Base-by-base conservation (phyloP, 1,140 invertebrate species). In the Epicauta chinensis region DNA sequence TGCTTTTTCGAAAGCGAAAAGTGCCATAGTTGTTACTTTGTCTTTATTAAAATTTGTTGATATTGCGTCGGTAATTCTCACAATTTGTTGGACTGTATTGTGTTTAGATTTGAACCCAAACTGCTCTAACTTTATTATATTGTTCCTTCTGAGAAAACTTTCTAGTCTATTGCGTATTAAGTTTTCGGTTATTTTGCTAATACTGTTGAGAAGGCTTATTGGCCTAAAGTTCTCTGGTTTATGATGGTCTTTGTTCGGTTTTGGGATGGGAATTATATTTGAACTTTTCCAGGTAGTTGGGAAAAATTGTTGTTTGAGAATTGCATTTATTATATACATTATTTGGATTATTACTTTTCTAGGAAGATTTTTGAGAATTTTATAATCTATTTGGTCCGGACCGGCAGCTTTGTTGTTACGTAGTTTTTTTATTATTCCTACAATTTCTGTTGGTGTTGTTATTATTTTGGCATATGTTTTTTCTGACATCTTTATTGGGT, bases 251-350 rank as follows among this genome's bases (percentile, higher is more conserved):
- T 75, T 74, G 5, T 64, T 61, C 1, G 65, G 63, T 60, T 74
- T 73, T 1, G 41, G 62, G 16, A 73, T 65, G 0, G 66, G 54
- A 7, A 71, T 60, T 6, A 72, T 52, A 3, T 48, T 66, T 2
- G 65, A 69, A 12, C 52, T 41, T 63, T 74, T 73, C 68, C 67
- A 72, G 1, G 6, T 1, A 0, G 11, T 3, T 0, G 68, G 62
- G 42, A 71, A 71, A 37, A 71, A 64, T 2, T 34, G 16, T 2
- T 64, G 30, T 48, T 47, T 60, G 0, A 71, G 13, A 11, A 53
- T 52, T 6, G 45, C 56, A 38, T 71, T 71, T 9, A 60, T 57
- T 12, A 63, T 58, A 13, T 46, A 17, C 9, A 12, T 29, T 14
- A 56, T 13, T 35, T 36, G 5, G 2, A 23, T 31, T 13, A 46